Base-by-base conservation (phyloP, 2,888 invertebrate species). In the Morpho deidamia region DNA sequence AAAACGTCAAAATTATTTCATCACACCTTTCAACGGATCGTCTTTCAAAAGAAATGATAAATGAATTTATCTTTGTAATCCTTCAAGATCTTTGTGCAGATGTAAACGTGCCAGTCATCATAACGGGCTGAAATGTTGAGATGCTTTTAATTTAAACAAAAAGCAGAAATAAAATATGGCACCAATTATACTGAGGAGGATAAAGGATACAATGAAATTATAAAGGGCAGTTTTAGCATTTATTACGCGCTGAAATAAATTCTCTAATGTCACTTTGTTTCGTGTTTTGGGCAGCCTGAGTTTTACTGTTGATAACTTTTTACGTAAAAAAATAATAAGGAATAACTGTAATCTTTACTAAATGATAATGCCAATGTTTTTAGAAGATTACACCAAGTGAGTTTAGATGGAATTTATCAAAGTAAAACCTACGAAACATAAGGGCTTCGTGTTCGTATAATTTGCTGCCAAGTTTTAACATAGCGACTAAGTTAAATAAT, bases 111-210 rank as follows among this genome's bases (percentile, higher is more conserved):
- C 51, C 54, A 47, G 55, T 60, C 60, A 56, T 56, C 48, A 53
- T 56, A 56, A 55, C 45, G 54, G 52, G 44, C 53, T 42, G 49
- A 53, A 60, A 54, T 53, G 50, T 43, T 39, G 23, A 50, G 45
- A 11, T 11, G 45, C 56, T 32, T 47, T 47, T 47, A 47, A 39
- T 40, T 33, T 47, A 48, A n/a, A 48, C 40, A 41, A 56, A 62
- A 60, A 53, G 56, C 44, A 53, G 59, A 64, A 63, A 64, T 62
- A 61, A 64, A 64, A 63, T 63, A 63, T 64, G 61, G 56, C 56
- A 52, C 55, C 61, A 64, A 64, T 63, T 64, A 64, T 61, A 56
- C 48, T 32, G 34, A 49, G 53, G 50, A 56, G 53, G 56, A 59
- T 51, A 58, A 53, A 60, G 59, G 58, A 59, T 58, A 58, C 56